phyloP scores from a whole-genome alignment of 1,140 invertebrate species.

The Microplitis mediator region DNA sequence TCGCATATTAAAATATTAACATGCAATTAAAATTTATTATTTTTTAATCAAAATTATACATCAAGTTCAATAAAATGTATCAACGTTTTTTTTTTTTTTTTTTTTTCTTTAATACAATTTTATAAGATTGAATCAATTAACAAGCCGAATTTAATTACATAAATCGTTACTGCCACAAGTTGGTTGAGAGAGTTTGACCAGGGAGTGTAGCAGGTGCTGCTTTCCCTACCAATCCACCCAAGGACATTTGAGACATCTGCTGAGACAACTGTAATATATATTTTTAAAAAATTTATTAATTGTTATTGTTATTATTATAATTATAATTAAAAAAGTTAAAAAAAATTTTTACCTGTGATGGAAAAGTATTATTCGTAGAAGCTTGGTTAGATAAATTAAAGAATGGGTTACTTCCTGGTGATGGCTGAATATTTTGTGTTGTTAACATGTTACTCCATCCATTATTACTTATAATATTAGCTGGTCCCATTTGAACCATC shows the following conservation, averaged over 20 bases:
- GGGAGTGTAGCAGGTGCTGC: constrained; percentile 45
- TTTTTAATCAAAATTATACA: neutral
- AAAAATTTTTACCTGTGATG: constrained; percentile 42
- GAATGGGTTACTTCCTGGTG: constrained; percentile 60
- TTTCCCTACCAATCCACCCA: constrained; percentile 52
- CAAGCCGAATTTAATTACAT: constrained; percentile 34
- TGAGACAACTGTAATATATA: constrained; percentile 61
- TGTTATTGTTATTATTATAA: neutral
- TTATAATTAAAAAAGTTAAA: neutral
- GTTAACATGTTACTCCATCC: constrained; percentile 57
- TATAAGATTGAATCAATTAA: constrained; percentile 44
- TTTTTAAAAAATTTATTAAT: neutral
- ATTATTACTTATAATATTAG: constrained; percentile 49
- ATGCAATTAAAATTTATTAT: neutral
- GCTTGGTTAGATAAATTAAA: constrained; percentile 52
- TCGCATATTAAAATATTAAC: neutral
- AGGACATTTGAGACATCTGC: constrained; percentile 65
- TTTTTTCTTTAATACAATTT: constrained; percentile 31
- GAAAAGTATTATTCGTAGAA: constrained; percentile 37
- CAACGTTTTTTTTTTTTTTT: neutral
- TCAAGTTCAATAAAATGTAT: neutral
- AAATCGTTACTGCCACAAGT: constrained; percentile 64
- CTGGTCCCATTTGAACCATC: constrained; percentile 54
- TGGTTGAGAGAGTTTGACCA: constrained; percentile 63
- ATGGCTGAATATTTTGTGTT: constrained; percentile 55